Conservation (phyloP, 2,797 vertebrate species). For the Parauchenoglanis ngamensis region DNA sequence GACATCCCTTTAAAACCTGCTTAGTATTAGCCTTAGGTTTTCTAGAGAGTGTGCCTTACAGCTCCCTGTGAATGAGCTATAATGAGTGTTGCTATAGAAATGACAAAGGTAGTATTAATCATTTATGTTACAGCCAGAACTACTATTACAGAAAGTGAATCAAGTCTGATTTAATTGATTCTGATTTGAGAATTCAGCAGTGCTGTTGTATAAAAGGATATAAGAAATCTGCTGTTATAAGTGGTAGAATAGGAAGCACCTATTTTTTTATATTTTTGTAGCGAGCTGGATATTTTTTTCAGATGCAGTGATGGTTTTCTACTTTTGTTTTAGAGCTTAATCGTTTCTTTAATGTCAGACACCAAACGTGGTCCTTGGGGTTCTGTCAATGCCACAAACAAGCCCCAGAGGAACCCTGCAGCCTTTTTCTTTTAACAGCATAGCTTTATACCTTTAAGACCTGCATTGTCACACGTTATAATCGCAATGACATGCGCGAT, state of each 20-base stretch:
- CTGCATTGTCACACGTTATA: not conserved
- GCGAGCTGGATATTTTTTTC: not conserved
- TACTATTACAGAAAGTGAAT: not conserved
- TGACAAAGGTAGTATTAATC: not conserved
- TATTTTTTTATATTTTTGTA: not conserved
- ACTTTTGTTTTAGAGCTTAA: not conserved
- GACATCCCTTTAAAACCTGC: not conserved
- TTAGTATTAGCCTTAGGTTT: not conserved
- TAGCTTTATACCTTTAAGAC: not conserved
- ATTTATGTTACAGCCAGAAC: constrained; percentile 7
- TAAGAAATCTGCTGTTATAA: not conserved
- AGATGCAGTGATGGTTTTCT: not conserved
- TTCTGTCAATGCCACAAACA: not conserved
- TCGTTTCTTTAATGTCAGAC: not conserved
- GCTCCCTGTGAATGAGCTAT: not conserved
- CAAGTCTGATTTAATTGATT: constrained; percentile 10
- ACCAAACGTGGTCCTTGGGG: not conserved
- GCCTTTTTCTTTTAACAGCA: not conserved
- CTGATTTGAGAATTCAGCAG: not conserved
- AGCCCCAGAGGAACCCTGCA: not conserved
- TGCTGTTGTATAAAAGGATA: not conserved
- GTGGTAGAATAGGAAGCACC: not conserved
- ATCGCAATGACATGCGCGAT: constrained; percentile 1
- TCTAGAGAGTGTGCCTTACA: not conserved
- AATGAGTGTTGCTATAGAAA: constrained; percentile 5